phyloP scores from a whole-genome alignment of 1,140 invertebrate genomes.

The Trachymyrmex septentrionalis region DNA sequence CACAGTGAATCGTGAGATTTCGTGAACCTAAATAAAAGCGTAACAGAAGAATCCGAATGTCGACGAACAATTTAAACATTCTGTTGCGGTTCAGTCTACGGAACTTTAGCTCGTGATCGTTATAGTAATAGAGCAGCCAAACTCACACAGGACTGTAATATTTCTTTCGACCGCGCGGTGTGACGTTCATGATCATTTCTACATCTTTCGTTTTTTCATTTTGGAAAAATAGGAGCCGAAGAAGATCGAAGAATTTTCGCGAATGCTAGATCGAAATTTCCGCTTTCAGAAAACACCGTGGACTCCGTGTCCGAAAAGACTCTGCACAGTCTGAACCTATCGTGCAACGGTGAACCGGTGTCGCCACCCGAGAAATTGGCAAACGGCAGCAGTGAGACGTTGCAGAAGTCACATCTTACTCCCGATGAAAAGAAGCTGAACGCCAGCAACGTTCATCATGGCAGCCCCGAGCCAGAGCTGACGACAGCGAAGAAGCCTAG shows the following conservation, averaged over 20 bases:
- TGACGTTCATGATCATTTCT: not conserved
- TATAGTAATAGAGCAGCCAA: not conserved
- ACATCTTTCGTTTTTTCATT: not conserved
- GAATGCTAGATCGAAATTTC: conserved; percentile 10
- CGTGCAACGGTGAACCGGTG: conserved; percentile 82
- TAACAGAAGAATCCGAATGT: not conserved
- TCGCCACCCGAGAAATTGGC: conserved; percentile 74
- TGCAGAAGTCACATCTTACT: conserved; percentile 80
- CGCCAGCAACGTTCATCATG: conserved; percentile 82
- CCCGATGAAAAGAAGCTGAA: conserved; percentile 78
- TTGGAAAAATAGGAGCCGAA: not conserved
- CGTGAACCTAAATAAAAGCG: conserved; percentile 1
- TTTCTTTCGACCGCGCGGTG: not conserved
- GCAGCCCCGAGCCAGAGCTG: conserved; percentile 78
- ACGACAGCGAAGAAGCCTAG: conserved; percentile 89
- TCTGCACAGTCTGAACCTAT: conserved; percentile 84
- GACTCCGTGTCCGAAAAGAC: conserved; percentile 84
- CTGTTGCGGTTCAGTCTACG: not conserved
- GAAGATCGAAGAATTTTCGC: not conserved
- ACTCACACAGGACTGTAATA: not conserved
- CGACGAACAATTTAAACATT: not conserved
- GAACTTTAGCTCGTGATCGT: not conserved
- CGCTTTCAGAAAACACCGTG: conserved; percentile 81
- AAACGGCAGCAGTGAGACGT: conserved; percentile 79
- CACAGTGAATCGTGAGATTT: conserved; percentile 1